Evolutionary conservation across 1,140 invertebrate species (phyloP).

Genomic region (Atta cephalotes): DNA sequence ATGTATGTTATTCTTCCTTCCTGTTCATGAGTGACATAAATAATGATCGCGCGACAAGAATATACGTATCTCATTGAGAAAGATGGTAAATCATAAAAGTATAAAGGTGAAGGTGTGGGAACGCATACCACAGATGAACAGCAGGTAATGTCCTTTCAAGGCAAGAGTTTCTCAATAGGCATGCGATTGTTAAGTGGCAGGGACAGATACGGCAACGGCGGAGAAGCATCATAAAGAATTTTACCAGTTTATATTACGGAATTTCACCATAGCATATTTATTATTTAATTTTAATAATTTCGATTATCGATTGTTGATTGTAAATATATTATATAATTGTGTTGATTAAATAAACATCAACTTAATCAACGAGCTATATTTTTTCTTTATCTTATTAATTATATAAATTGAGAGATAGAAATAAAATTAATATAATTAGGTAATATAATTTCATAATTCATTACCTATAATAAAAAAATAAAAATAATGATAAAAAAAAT

Average conservation of each 20-base stretch:
- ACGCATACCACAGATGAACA: constrained; percentile 52
- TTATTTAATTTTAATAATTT: constrained; percentile 20
- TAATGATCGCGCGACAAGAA: constrained; percentile 16
- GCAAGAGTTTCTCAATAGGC: constrained; percentile 67
- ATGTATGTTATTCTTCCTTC: constrained; percentile 2
- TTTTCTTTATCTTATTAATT: background rate
- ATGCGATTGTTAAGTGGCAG: constrained; percentile 62
- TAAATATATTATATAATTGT: background rate
- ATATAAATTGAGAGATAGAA: background rate
- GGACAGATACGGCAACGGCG: constrained; percentile 28
- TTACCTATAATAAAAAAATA: background rate
- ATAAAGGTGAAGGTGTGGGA: constrained; percentile 57
- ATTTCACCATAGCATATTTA: constrained; percentile 41
- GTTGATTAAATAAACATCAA: background rate
- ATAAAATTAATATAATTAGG: background rate
- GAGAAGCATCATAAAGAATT: constrained; percentile 49
- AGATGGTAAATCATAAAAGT: constrained; percentile 12
- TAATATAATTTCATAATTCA: background rate
- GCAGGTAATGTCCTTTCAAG: constrained; percentile 59
- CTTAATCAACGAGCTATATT: background rate
- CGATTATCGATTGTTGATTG: background rate
- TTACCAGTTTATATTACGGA: constrained; percentile 31
- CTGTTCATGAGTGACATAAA: constrained; percentile 19
- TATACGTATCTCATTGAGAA: constrained; percentile 27
- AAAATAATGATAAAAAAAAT: background rate